Percentiles rank a stretch among this genome's conserved stretches.
These are phyloP conservation scores for Tinamus major DNA, from an alignment of 2,797 vertebrate genomes.

Conservation along the genomic window DNA sequence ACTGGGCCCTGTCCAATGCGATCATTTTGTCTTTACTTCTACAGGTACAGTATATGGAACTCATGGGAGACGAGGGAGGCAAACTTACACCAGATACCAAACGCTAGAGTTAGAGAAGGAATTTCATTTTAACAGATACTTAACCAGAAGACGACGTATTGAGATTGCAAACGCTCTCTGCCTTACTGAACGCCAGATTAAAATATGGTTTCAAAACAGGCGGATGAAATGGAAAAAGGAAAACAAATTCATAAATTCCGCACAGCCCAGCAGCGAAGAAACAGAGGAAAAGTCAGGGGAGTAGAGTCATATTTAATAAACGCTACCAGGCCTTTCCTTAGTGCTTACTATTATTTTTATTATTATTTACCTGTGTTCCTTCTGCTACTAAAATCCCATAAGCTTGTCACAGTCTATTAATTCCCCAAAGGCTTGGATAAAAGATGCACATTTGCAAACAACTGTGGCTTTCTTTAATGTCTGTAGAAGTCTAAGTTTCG, in stretches of 20 bases:
- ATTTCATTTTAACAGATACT: constrained; percentile 87
- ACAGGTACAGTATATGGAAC: constrained; percentile 84
- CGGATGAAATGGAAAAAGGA: constrained; percentile 89
- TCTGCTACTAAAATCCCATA: constrained; percentile 49
- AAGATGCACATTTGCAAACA: constrained; percentile 67
- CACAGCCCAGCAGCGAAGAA: constrained; percentile 83
- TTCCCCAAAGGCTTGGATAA: constrained; percentile 71
- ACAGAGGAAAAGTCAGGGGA: constrained; percentile 84
- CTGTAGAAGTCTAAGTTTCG: constrained; percentile 17
- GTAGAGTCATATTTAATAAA: constrained; percentile 73
- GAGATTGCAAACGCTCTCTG: constrained; percentile 86
- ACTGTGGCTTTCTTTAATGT: constrained; percentile 67
- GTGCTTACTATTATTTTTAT: constrained; percentile 33
- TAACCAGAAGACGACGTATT: constrained; percentile 86
- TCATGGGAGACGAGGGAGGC: constrained; percentile 86
- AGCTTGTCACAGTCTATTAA: constrained; percentile 61
- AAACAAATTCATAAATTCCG: constrained; percentile 86
- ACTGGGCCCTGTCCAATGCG: constrained; percentile 66
- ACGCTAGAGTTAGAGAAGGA: constrained; percentile 87
- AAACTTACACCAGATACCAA: constrained; percentile 87
- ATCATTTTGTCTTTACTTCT: constrained; percentile 73
- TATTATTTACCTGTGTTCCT: constrained; percentile 64
- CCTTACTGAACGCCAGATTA: constrained; percentile 87
- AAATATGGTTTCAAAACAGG: constrained; percentile 89
- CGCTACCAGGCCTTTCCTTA: constrained; percentile 72